phyloP scores from a whole-genome alignment of 2,888 invertebrate genomes.

The Fissipunctia ypsillon region DNA sequence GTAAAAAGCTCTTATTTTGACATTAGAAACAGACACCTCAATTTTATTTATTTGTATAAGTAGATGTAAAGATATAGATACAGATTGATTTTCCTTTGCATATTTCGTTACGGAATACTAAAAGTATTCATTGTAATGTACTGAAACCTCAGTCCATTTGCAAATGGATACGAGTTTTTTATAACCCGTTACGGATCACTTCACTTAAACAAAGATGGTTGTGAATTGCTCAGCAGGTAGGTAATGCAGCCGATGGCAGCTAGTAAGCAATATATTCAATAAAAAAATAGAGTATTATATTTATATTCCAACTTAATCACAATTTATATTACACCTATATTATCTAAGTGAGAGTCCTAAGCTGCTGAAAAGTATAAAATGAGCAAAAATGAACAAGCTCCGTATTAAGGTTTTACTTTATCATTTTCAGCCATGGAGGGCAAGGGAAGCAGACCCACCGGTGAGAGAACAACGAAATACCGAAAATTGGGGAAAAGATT shows the following conservation, averaged over 20 bases:
- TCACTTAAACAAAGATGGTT: slow-evolving; percentile 1
- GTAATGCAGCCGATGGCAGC: not conserved
- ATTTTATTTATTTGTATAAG: too few relatives aligned
- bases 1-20: too few relatives aligned
- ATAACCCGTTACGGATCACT: slow-evolving; percentile 5
- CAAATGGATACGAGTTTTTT: slow-evolving; percentile 17
- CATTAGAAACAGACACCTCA: too few relatives aligned
- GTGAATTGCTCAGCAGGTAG: not conserved
- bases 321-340: not conserved
- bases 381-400: not conserved
- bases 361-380: not conserved
- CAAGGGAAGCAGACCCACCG: slow-evolving; percentile 79
- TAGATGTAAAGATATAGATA: too few relatives aligned
- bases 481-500: slow-evolving; percentile 79
- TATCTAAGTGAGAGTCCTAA: not conserved
- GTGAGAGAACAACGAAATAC: slow-evolving; percentile 69
- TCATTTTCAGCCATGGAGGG: slow-evolving; percentile 87
- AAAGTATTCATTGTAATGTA: slow-evolving; percentile 6
- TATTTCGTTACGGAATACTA: slow-evolving; percentile 18
- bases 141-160: slow-evolving; percentile 13
- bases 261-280: not conserved
- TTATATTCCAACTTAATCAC: not conserved
- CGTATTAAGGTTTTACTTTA: not conserved
- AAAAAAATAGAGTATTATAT: not conserved
- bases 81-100: not conserved